Conservation (phyloP, 2,113 vertebrate species). For the Macaca fascicularis region DNA sequence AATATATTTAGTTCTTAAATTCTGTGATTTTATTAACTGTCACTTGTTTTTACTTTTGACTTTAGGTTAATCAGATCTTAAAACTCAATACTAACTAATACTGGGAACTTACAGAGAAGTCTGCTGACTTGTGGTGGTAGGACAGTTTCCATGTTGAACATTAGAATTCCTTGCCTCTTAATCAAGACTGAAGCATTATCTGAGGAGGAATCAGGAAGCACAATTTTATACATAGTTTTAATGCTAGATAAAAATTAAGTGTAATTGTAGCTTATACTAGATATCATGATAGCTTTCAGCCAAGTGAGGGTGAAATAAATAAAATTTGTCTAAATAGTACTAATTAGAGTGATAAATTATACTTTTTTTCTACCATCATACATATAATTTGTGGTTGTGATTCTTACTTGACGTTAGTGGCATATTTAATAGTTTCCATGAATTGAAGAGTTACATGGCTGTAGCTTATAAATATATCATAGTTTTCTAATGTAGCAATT, state of each 20-base stretch:
- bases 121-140: not conserved
- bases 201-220: slow-evolving; percentile 5
- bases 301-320: not conserved
- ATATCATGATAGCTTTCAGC: slow-evolving; percentile 34
- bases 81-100: slow-evolving; percentile 23
- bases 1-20: slow-evolving; percentile 39
- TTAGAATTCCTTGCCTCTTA: slow-evolving; percentile 17
- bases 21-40: slow-evolving; percentile 33
- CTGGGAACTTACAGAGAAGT: slow-evolving; percentile 40
- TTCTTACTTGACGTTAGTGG: not conserved
- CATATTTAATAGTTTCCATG: not conserved
- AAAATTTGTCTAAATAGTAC: slow-evolving; percentile 52
- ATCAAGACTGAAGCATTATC: slow-evolving; percentile 39
- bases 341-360: slow-evolving; percentile 29
- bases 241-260: slow-evolving; percentile 48
- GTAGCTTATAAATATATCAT: slow-evolving; percentile 16
- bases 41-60: slow-evolving; percentile 44
- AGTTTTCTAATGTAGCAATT: slow-evolving; percentile 11
- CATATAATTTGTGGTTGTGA: not conserved
- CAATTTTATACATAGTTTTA: slow-evolving; percentile 48
- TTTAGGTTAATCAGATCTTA: slow-evolving; percentile 43
- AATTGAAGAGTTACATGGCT: not conserved
- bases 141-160: not conserved
- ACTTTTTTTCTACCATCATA: slow-evolving; percentile 11
- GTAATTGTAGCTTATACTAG: slow-evolving; percentile 24